A percentile compares a stretch with the other conserved stretches of the same genome.
phyloP scores from a whole-genome alignment of 2,113 vertebrate species.

The Psilopsiagon aurifrons region DNA sequence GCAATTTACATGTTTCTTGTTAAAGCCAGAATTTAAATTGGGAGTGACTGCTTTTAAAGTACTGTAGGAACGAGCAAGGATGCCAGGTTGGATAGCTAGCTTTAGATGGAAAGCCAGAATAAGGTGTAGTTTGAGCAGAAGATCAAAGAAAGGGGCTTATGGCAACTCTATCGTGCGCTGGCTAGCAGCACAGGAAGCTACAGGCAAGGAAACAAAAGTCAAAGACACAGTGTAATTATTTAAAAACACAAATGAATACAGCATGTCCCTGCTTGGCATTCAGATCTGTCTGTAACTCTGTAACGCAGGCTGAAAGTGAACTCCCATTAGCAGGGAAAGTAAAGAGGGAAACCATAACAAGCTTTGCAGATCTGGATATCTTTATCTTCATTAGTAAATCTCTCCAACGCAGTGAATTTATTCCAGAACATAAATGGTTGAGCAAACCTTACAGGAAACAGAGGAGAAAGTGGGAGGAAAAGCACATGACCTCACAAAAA shows the following conservation, averaged over 20 bases:
- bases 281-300: background rate
- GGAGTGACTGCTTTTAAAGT: background rate
- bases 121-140: constrained; percentile 12
- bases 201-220: background rate
- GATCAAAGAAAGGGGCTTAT: background rate
- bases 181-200: constrained; percentile 8
- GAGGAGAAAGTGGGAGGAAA: background rate
- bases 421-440: background rate
- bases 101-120: constrained; percentile 17
- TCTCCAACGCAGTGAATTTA: background rate
- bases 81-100: background rate
- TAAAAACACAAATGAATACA: constrained; percentile 30
- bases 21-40: constrained; percentile 3
- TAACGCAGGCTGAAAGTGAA: background rate
- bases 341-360: background rate
- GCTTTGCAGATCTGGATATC: background rate
- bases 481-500: background rate
- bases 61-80: background rate
- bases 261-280: constrained; percentile 27
- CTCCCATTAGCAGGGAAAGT: background rate
- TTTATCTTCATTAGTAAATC: background rate
- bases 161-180: background rate
- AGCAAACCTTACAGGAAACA: background rate
- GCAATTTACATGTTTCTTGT: background rate
- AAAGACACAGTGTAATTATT: constrained; percentile 12